Conservation (phyloP, 2,113 vertebrate species). For the Siphamia tubifer region DNA sequence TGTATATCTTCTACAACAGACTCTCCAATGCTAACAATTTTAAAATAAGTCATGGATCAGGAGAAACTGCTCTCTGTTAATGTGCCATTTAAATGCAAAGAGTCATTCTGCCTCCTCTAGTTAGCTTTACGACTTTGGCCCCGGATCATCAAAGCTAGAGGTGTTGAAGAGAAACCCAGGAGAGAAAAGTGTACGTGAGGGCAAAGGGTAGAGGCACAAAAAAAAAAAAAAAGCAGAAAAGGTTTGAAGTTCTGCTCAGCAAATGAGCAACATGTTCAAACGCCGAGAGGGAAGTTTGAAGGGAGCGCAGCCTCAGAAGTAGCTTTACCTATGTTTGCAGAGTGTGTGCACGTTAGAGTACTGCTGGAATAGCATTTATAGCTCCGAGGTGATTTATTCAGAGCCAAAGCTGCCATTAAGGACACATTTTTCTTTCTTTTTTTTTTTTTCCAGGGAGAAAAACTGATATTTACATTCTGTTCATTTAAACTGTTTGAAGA, state of each 20-base stretch:
- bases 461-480: conserved; percentile 7
- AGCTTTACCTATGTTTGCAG: neutral
- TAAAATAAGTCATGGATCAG: conserved; percentile 36
- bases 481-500: conserved; percentile 19
- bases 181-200: neutral
- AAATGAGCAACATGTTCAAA: conserved; percentile 38
- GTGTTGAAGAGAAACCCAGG: neutral
- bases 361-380: neutral
- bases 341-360: neutral
- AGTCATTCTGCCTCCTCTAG: conserved; percentile 51
- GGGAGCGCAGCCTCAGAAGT: conserved; percentile 20
- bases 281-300: conserved; percentile 9
- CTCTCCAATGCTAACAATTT: conserved; percentile 34
- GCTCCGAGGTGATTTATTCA: conserved; percentile 11
- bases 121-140: conserved; percentile 41
- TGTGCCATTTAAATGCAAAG: conserved; percentile 79
- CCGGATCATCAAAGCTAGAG: conserved; percentile 57
- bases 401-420: neutral
- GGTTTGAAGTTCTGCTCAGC: conserved; percentile 36
- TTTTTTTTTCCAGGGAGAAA: too few species aligned
- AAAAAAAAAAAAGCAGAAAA: neutral
- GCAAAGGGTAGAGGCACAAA: conserved; percentile 10
- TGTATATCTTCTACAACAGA: conserved; percentile 11
- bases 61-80: conserved; percentile 59
- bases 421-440: neutral